Base-by-base conservation (phyloP, 1,140 invertebrate genomes). In the Drepana arcuata region DNA sequence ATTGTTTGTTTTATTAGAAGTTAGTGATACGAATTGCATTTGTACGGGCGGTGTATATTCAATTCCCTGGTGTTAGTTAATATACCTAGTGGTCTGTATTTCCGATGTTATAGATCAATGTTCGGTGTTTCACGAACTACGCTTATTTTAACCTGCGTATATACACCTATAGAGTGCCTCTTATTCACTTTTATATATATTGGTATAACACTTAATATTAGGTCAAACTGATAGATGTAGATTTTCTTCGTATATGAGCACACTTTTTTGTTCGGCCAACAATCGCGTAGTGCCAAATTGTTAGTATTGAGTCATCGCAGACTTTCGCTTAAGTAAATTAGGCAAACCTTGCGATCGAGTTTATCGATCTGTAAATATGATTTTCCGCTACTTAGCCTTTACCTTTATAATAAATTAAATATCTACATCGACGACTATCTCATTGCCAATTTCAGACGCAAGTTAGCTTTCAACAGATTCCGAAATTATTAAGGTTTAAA, bases 161-260 rank as follows among this genome's bases (percentile, higher is more conserved):
- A 46, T 73, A 68, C 80, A 83, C 78, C 75, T 84, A 79, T 84
- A 83, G 70, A 83, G 82, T 84, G 82, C 82, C 82, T 84, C 73
- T 82, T 81, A 67, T 79, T 83, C 78, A 82, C 75, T 77, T 79
- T 84, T 83, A 79, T 84, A 79, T 78, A 71, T 77, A 71, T 71
- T 77, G 66, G 72, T 75, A 77, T 63, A 63, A 68, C 63, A 67
- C 67, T 69, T 48, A 67, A 46, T 61, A 41, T 57, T 74, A 79
- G 72, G 56, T 58, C 48, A 67, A 68, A 71, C 47, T 63, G 30
- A 66, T 81, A 79, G 77, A 33, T 62, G 68, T 79, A 79, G 73
- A 21, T 48, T 63, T 65, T 55, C 56, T 62, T 72, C 58, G 60
- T 53, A 52, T 45, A 66, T 66, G 66, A 71, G 74, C 70, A 49